Evolutionary conservation across 1,140 invertebrate genomes (phyloP).

Genomic region (Hydropsyche tenuis): DNA sequence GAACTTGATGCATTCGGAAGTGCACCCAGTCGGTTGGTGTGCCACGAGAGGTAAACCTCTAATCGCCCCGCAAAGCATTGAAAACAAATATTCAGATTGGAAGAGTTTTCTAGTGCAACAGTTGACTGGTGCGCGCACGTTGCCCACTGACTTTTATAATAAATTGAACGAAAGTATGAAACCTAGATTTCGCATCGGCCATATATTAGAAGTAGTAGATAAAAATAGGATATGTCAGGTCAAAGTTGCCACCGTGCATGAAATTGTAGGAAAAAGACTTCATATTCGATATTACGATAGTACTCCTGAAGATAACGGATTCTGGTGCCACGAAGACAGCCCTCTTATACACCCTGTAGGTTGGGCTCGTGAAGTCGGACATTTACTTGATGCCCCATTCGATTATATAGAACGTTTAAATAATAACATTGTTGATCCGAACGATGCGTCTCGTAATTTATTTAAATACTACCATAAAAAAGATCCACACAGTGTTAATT

Average conservation of each 20-base stretch:
- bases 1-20: conserved; percentile 89
- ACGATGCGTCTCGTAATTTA: conserved; percentile 77
- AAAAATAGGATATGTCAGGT: conserved; percentile 95
- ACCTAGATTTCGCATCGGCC: conserved; percentile 80
- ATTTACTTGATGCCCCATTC: conserved; percentile 82
- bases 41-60: conserved; percentile 92
- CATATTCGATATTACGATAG: conserved; percentile 90
- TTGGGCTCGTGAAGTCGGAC: conserved; percentile 89
- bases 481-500: conserved; percentile 50
- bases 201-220: conserved; percentile 93
- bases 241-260: conserved; percentile 83
- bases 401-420: conserved; percentile 75
- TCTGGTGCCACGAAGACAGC: conserved; percentile 97
- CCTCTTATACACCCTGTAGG: conserved; percentile 94
- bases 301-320: conserved; percentile 77
- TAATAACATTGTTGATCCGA: conserved; percentile 63
- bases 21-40: conserved; percentile 97
- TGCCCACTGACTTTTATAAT: conserved; percentile 89
- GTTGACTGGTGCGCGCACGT: conserved; percentile 89
- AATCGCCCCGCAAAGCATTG: conserved; percentile 89
- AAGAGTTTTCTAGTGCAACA: conserved; percentile 89
- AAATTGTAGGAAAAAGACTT: conserved; percentile 89
- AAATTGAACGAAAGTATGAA: conserved; percentile 85
- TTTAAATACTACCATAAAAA: conserved; percentile 66
- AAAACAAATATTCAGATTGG: conserved; percentile 94